Evolutionary conservation across 2,113 vertebrate species (phyloP).

Genomic region (Anarhynchus alexandrinus): DNA sequence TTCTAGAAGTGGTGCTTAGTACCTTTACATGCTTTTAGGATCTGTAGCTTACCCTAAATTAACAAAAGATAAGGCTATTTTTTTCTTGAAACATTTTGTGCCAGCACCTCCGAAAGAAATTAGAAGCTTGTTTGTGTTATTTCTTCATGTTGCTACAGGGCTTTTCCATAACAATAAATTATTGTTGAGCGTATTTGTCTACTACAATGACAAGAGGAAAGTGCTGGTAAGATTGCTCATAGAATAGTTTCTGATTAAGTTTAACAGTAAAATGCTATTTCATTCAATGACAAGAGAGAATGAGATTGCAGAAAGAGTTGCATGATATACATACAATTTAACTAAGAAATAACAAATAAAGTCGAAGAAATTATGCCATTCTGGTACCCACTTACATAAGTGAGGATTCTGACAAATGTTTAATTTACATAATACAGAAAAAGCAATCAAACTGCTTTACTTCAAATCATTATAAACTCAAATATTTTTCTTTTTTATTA

Average conservation of each 20-base stretch:
- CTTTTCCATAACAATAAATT: constrained; percentile 61
- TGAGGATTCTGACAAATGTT: not conserved
- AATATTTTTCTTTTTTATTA: not conserved
- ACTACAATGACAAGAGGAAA: constrained; percentile 1
- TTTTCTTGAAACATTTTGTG: not conserved
- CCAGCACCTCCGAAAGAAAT: constrained; percentile 41
- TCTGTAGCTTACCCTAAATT: not conserved
- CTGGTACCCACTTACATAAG: not conserved
- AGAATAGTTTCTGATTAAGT: constrained; percentile 58
- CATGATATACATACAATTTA: not conserved
- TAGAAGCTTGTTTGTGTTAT: constrained; percentile 16
- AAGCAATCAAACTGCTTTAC: not conserved
- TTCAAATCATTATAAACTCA: not conserved
- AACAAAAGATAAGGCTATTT: not conserved
- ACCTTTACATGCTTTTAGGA: not conserved
- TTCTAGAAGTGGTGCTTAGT: not conserved
- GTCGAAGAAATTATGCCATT: not conserved
- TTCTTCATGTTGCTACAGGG: constrained; percentile 26
- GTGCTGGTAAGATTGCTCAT: constrained; percentile 27
- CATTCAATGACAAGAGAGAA: constrained; percentile 39
- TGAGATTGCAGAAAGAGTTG: not conserved
- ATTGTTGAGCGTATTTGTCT: constrained; percentile 33
- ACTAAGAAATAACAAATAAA: not conserved
- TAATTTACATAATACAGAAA: not conserved
- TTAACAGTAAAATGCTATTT: constrained; percentile 34